Evolutionary conservation across 1,140 invertebrate species (phyloP), one percentile per base, ranked within the genome.

Genomic region (Hydropsyche tenuis): DNA sequence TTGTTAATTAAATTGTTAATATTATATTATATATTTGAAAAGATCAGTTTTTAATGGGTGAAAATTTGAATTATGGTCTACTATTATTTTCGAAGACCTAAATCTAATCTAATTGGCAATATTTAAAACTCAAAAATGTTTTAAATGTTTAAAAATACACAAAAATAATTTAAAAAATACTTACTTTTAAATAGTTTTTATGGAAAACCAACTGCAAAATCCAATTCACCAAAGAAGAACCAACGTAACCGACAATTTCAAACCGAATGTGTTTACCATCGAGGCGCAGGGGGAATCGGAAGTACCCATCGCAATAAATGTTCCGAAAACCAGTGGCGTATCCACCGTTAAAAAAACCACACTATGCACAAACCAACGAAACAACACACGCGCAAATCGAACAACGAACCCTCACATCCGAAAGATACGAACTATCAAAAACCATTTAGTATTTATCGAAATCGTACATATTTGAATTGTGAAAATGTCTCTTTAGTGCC

Each of bases 171-270:
- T 62, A 6, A 25, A 22, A 62, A 14, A 62, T 62, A 14, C 23
- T n/a, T 25, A 22, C 5, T 62, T 62, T 22, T 62, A 22, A 23
- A 6, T 2, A 2, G 12, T 25, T 62, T 62, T 22, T 22, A 23
- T 62, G 6, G 23, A 5, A 14, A 5, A 62, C 23, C 4, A 62
- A 2, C 16, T 20, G 1, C 2, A 62, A 25, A 5, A n/a, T 51
- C 46, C 1, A 20, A 62, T 62, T 6, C 56, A 23, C 23, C 22
- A 14, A 64, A 22, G 45, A 46, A 48, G 16, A 56, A 70, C 23
- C 51, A 46, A 56, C 56, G 48, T 70, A 70, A 70, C 68, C 48
- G 68, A 18, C 68, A 70, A 70, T 70, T 70, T 70, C 51, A 70
- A 65, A 65, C 63, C 1, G 14, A 43, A 18, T 45, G 63, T 51